Percentiles rank a stretch among this genome's conserved stretches.
These are phyloP conservation scores for Triplophysa rosa DNA, from an alignment of 2,113 vertebrate genomes.

Conservation along the genomic window DNA sequence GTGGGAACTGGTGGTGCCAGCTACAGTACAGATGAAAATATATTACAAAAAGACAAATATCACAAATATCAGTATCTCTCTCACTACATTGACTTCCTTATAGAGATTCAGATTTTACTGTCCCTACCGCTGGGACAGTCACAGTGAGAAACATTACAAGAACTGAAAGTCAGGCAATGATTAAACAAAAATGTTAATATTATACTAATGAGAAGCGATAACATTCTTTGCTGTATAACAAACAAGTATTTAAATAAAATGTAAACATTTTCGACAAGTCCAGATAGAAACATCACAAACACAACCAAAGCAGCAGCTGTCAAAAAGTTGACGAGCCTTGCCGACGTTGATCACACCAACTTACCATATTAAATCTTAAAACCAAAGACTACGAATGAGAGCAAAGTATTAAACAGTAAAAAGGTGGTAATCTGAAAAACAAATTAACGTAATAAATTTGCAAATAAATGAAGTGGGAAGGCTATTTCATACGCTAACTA, in stretches of 20 bases:
- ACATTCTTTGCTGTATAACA: background rate
- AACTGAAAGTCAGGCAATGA: background rate
- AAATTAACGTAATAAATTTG: slow-evolving; percentile 12
- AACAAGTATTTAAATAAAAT: background rate
- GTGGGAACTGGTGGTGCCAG: slow-evolving; percentile 75
- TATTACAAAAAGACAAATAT: background rate
- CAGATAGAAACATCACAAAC: slow-evolving; percentile 1
- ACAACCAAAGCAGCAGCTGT: slow-evolving; percentile 28
- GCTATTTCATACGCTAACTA: slow-evolving; percentile 15
- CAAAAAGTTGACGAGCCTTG: slow-evolving; percentile 27
- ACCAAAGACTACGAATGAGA: slow-evolving; percentile 43
- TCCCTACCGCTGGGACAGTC: background rate
- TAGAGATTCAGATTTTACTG: background rate
- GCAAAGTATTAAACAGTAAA: slow-evolving; percentile 17
- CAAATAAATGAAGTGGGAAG: background rate
- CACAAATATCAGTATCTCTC: background rate
- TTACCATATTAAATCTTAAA: slow-evolving; percentile 49
- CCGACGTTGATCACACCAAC: slow-evolving; percentile 10
- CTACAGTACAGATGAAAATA: slow-evolving; percentile 51
- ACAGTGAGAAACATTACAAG: slow-evolving; percentile 14
- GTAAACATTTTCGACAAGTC: background rate
- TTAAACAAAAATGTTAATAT: background rate
- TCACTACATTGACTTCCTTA: background rate
- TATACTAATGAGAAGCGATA: background rate
- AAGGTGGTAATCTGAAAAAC: slow-evolving; percentile 18